Percentiles rank a stretch among this genome's conserved stretches.
These are phyloP conservation scores for Apamea anceps DNA, from an alignment of 2,888 invertebrate genomes.

Conservation along the genomic window DNA sequence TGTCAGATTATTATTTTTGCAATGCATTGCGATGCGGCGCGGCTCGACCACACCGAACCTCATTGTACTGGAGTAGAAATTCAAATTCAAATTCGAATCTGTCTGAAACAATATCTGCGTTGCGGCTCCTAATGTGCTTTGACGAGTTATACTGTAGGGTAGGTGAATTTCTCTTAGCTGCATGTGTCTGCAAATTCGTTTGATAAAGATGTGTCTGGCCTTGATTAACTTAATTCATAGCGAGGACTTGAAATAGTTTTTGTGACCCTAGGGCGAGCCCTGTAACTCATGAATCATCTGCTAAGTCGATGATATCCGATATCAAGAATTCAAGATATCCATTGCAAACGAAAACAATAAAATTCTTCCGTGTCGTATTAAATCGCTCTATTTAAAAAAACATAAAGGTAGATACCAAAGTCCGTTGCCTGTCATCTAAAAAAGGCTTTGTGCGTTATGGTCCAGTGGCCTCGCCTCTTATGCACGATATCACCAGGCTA, in stretches of 20 bases:
- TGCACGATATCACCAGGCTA: background rate
- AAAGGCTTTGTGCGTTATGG: background rate
- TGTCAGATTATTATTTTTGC: conserved; percentile 26
- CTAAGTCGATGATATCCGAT: conserved; percentile 6
- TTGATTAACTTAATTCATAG: background rate
- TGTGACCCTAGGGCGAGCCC: background rate
- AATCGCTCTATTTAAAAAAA: background rate
- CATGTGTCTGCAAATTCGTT: too few relatives aligned
- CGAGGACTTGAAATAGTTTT: background rate
- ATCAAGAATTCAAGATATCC: conserved; percentile 13
- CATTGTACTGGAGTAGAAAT: too few relatives aligned
- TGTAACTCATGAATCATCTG: background rate
- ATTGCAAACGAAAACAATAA: conserved; percentile 5
- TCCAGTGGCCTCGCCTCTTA: background rate
- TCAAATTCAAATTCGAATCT: too few relatives aligned
- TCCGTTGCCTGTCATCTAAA: background rate
- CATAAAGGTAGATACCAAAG: background rate
- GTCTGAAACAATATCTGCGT: too few relatives aligned
- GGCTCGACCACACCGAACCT: too few relatives aligned
- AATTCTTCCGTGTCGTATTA: conserved; percentile 9
- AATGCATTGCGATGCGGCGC: too few relatives aligned
- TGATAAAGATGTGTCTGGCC: background rate
- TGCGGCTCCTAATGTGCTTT: too few relatives aligned
- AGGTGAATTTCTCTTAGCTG: too few relatives aligned
- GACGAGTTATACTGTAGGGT: too few relatives aligned